Base-by-base conservation (phyloP, 2,797 vertebrate genomes). In the Epinephelus awoara region DNA sequence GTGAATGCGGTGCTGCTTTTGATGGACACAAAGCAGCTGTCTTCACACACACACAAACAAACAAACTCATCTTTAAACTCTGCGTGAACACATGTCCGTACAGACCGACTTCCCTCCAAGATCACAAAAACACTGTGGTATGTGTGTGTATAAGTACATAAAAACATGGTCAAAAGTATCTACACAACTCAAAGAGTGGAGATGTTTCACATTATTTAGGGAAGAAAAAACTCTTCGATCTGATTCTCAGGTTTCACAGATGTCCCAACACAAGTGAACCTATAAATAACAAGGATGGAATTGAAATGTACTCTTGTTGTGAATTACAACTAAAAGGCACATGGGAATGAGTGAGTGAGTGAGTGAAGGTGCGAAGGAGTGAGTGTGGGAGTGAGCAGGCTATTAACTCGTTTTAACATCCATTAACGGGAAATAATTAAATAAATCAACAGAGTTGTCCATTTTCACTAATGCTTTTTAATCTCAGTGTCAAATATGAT, bases 21-120 rank as follows among this genome's bases (percentile, higher is more conserved):
- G 85, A 91, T 34, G 21, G 88, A 89, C 86, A 77, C 55, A 21
- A 34, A 82, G 82, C 89, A 92, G 89, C 88, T 91, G 91, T 67
- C 72, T 54, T 73, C 71, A 62, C 72, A 69, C 71, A 62, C 72
- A 69, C 61, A 72, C 44, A 70, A 50, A 68, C 69, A 78, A 49
- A 70, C 77, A 55, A 55, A 52, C 57, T 29, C 51, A 51, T 64
- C 52, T 58, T 69, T 50, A 56, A 59, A 23, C 42, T 57, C 44
- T 10, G 47, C 7, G 14, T 9, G 10, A 46, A 21, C 40, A 49
- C 29, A 47, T 34, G 34, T 34, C 34, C 42, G 44, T 14, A 58
- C 10, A 52, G 1, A 52, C 11, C 1, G 0, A 23, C 40, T 50
- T 52, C 14, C 21, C 50, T 25, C 62, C 34, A 8, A 6, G 6